Percentiles rank a stretch among this genome's conserved stretches.
Conservation (phyloP, 2,797 vertebrate genomes). For the Cyclura pinguis region DNA sequence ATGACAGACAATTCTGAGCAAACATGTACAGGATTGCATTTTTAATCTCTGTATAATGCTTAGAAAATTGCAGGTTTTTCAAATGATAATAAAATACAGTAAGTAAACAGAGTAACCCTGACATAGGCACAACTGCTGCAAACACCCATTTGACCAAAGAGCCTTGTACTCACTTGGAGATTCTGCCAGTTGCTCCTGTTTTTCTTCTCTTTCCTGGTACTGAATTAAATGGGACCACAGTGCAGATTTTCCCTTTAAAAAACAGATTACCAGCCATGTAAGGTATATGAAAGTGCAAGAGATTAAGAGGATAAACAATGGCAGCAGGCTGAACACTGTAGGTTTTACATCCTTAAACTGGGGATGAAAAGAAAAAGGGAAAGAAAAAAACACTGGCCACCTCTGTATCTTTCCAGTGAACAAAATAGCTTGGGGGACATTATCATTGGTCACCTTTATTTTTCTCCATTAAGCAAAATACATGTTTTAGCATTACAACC, state of each 20-base stretch:
- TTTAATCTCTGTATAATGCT: background rate
- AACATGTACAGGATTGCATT: background rate
- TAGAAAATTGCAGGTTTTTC: background rate
- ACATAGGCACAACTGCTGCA: background rate
- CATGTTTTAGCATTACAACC: background rate
- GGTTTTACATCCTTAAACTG: too few species aligned
- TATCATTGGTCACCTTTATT: background rate
- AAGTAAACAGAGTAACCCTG: background rate
- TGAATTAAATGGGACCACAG: constrained; percentile 98
- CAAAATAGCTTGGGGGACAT: background rate
- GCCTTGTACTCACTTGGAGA: constrained; percentile 85
- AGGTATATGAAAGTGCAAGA: constrained; percentile 14
- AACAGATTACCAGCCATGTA: constrained; percentile 23
- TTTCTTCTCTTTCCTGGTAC: constrained; percentile 92
- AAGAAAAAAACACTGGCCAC: background rate
- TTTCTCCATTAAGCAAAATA: background rate
- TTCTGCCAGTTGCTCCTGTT: constrained; percentile 84
- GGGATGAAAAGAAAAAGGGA: background rate
- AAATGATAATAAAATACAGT: background rate
- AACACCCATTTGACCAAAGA: background rate
- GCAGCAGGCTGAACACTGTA: background rate
- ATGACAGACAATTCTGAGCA: background rate
- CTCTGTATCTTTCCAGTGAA: too few species aligned
- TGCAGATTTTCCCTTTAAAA: constrained; percentile 92
- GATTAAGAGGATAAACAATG: constrained; percentile 21